Evolutionary conservation across 2,113 vertebrate genomes (phyloP).

Genomic region (Colius striatus): DNA sequence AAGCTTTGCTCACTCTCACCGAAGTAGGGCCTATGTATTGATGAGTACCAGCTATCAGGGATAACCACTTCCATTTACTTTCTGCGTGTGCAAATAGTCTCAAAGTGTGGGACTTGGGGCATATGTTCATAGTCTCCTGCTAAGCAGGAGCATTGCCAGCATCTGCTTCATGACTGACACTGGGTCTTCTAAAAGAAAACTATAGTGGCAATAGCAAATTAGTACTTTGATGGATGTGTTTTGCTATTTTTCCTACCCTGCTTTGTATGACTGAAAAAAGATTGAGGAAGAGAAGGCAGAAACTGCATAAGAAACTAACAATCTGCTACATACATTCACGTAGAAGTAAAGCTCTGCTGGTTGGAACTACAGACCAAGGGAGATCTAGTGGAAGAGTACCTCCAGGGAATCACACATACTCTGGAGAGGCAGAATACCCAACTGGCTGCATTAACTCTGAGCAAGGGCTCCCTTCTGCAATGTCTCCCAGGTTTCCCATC

Average conservation of each 20-base stretch:
- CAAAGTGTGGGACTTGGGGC: not conserved
- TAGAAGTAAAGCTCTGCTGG: not conserved
- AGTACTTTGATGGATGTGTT: not conserved
- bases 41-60: not conserved
- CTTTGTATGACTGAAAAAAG: not conserved
- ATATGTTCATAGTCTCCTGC: not conserved
- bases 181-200: not conserved
- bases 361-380: not conserved
- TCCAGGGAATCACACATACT: not conserved
- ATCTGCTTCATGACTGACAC: not conserved
- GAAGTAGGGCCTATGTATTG: accelerated
- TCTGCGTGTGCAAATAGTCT: not conserved
- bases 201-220: not conserved
- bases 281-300: not conserved
- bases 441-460: not conserved
- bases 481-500: not conserved
- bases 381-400: not conserved
- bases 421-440: not conserved
- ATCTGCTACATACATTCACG: not conserved
- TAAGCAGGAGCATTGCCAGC: not conserved
- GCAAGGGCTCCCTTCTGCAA: not conserved
- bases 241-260: not conserved
- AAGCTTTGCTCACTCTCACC: not conserved
- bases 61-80: not conserved
- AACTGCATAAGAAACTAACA: not conserved